Evolutionary conservation across 1,140 invertebrate genomes (phyloP).

Genomic region (Drosophila melanica): DNA sequence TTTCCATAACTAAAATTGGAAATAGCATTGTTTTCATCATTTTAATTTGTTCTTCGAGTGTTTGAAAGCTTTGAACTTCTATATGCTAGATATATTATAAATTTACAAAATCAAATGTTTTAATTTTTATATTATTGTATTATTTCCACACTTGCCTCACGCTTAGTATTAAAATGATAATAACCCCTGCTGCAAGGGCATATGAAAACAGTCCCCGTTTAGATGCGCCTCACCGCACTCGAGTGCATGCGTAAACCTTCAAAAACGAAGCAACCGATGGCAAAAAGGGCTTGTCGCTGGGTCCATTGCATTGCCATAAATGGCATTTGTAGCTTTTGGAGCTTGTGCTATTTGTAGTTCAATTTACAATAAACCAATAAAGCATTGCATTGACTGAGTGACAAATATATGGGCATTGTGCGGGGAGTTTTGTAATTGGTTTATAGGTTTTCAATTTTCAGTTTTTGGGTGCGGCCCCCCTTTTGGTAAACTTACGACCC

Average conservation of each 20-base stretch:
- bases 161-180: neutral
- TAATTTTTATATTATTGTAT: neutral
- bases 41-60: too few relatives aligned
- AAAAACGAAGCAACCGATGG: constrained; percentile 37
- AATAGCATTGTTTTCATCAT: too few relatives aligned
- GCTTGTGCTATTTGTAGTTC: constrained; percentile 49
- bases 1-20: too few relatives aligned
- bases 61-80: too few relatives aligned
- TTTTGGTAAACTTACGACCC: constrained; percentile 47
- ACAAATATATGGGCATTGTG: constrained; percentile 5
- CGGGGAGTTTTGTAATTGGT: constrained; percentile 71
- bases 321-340: constrained; percentile 41
- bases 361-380: constrained; percentile 61
- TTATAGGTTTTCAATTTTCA: constrained; percentile 57
- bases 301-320: constrained; percentile 64
- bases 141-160: neutral
- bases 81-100: too few relatives aligned
- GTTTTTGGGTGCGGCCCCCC: constrained; percentile 55
- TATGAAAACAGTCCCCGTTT: constrained; percentile 2
- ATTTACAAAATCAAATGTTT: too few relatives aligned
- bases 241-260: constrained; percentile 63
- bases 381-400: constrained; percentile 48
- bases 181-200: constrained; percentile 20
- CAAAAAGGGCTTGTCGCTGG: constrained; percentile 66
- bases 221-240: constrained; percentile 67